phyloP scores from a whole-genome alignment of 2,797 vertebrate genomes.

The Halcyon chelicuti region DNA sequence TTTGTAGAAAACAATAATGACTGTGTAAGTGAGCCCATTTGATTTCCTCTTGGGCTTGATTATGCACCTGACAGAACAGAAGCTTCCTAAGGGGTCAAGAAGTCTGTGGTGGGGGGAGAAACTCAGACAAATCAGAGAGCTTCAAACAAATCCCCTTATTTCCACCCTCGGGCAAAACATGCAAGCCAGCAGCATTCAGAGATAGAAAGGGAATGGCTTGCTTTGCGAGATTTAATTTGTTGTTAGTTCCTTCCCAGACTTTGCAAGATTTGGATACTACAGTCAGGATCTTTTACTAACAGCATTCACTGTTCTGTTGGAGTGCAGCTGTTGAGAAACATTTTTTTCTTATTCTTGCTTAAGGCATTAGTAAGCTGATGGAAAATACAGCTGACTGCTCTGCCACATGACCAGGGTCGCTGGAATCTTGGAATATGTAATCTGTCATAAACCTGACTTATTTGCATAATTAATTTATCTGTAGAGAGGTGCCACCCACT shows the following conservation, averaged over 20 bases:
- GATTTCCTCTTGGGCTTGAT: neutral
- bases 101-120: neutral
- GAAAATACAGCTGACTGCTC: neutral
- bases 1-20: constrained; percentile 6
- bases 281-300: neutral
- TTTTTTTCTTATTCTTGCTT: neutral
- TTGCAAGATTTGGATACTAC: neutral
- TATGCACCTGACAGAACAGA: neutral
- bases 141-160: neutral
- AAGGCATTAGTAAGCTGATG: neutral
- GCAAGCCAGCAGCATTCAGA: neutral
- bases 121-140: neutral
- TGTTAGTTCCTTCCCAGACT: neutral
- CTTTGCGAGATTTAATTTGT: constrained; percentile 11
- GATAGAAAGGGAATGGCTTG: neutral
- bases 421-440: neutral
- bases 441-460: neutral
- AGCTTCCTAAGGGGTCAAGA: neutral
- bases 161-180: neutral
- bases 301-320: neutral
- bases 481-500: neutral
- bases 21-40: neutral
- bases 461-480: neutral
- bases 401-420: neutral
- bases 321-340: neutral